These are phyloP conservation scores for Aleadryas rufinucha DNA, from an alignment of 2,113 vertebrate species.

Conservation along the genomic window DNA sequence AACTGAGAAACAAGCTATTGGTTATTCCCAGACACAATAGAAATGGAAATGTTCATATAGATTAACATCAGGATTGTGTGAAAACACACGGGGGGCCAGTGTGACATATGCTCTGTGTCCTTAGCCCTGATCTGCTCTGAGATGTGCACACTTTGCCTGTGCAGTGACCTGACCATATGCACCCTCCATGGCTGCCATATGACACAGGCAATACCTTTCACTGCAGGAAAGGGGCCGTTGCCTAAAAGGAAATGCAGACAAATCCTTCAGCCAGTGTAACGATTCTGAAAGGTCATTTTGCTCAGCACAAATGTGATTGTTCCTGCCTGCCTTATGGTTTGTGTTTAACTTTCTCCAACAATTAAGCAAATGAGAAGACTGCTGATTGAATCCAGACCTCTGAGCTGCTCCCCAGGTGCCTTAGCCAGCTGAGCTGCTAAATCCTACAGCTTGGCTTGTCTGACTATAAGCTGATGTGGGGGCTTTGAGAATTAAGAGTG, in stretches of 20 bases:
- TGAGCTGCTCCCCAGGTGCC: constrained; percentile 48
- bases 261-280: constrained; percentile 4
- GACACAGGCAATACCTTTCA: background rate
- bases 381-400: constrained; percentile 54
- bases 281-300: background rate
- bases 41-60: background rate
- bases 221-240: background rate
- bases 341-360: constrained; percentile 56
- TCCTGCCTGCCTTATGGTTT: constrained; percentile 43
- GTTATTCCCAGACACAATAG: background rate
- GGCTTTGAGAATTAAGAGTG: constrained; percentile 57
- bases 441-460: constrained; percentile 51
- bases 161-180: background rate
- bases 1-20: background rate
- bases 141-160: background rate
- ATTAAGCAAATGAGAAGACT: constrained; percentile 52
- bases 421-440: constrained; percentile 63
- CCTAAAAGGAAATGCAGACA: constrained; percentile 36
- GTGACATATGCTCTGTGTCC: background rate
- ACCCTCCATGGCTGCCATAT: background rate
- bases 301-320: background rate
- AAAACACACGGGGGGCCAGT: background rate
- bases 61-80: background rate
- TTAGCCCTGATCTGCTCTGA: background rate
- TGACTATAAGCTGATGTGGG: constrained; percentile 47